Evolutionary conservation across 1,140 invertebrate species (phyloP), one percentile per base, ranked within the genome.

Genomic region (Aradophagus sp.): DNA sequence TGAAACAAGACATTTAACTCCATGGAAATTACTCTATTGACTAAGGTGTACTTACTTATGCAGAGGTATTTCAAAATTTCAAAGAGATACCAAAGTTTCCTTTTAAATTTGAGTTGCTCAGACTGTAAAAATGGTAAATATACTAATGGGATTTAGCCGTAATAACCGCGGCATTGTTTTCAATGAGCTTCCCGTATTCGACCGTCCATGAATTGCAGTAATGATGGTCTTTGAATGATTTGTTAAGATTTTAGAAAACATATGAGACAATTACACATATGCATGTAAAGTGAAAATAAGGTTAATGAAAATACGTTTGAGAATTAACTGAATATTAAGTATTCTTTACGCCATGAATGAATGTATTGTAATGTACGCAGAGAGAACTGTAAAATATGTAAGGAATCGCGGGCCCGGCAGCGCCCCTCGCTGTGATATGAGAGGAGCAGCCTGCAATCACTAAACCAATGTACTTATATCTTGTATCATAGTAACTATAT

Each of bases 401-500:
- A 77, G 58, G 75, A 77, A 61, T 78, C 71, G 84, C 84, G 83
- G 84, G 83, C 82, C 83, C 83, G 84, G 84, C 84, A 84, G 79
- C 79, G 82, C 83, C 83, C 84, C 84, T 86, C 83, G 81, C 81
- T 86, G 83, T 86, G 84, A 85, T 86, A 86, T 80, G 81, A 86
- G 84, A 83, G 83, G 84, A 85, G 84, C 83, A 86, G 84, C 84
- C 84, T 86, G 84, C 84, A 86, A 86, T 86, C 82, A 83, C 77
- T 86, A 86, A 84, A 86, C 83, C 83, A 86, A 84, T 86, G 84
- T 86, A 86, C 83, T 86, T 85, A 85, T 84, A 83, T 80, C 77
- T 78, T 86, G 84, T 86, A 86, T 78, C 58, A 86, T 86, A 86
- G 82, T 82, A 84, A 5, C 84, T 84, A 84, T 84, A 75, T 67